A percentile compares a stretch with the other conserved stretches of the same genome.
phyloP scores from a whole-genome alignment of 2,113 vertebrate species.

The Ageneiosus marmoratus region DNA sequence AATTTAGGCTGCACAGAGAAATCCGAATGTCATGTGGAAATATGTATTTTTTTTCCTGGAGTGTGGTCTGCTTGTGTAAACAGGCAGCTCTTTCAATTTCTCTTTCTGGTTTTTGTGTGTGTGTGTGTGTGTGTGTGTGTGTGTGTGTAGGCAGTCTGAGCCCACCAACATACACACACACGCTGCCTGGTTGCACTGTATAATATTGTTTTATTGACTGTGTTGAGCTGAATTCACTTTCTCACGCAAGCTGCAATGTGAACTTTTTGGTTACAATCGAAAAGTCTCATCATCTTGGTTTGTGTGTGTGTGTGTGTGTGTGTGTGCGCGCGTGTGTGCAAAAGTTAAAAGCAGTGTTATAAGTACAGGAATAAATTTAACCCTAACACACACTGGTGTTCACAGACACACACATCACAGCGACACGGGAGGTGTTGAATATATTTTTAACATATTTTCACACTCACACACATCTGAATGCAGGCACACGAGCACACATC shows the following conservation, averaged over 20 bases:
- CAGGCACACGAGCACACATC: neutral
- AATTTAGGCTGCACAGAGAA: conserved; percentile 41
- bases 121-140: neutral
- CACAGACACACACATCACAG: neutral
- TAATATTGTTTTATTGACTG: neutral
- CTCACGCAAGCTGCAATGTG: neutral
- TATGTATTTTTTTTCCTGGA: neutral
- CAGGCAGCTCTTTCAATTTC: conserved; percentile 13
- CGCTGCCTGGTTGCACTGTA: neutral
- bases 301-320: neutral
- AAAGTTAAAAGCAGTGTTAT: neutral
- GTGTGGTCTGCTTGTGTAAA: conserved; percentile 31
- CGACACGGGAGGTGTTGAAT: neutral
- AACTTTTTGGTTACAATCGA: too few relatives aligned
- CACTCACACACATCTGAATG: neutral
- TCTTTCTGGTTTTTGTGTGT: too few relatives aligned
- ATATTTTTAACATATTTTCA: conserved; percentile 16
- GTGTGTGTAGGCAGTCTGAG: too few relatives aligned
- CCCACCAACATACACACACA: too few relatives aligned
- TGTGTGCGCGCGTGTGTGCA: neutral
- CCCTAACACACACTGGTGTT: neutral
- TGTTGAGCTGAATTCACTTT: neutral
- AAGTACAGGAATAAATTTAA: neutral
- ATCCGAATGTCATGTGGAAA: conserved; percentile 33
- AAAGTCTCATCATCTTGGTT: too few relatives aligned